Conservation (phyloP, 2,888 invertebrate genomes). For the Watsonalla binaria region DNA sequence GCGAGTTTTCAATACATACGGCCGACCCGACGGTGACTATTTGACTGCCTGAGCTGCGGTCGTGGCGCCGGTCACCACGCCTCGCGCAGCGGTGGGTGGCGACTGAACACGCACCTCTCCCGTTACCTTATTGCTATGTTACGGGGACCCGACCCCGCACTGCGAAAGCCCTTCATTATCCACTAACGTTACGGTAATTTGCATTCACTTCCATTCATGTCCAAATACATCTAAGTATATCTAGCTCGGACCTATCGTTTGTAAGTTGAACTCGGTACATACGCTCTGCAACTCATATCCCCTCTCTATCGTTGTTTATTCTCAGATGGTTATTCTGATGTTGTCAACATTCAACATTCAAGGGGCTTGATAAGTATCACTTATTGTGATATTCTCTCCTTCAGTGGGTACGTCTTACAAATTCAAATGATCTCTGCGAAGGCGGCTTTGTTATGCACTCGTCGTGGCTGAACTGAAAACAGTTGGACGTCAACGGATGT, state of each 20-base stretch:
- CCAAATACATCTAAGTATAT: constrained; percentile 7
- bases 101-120: constrained; percentile 70
- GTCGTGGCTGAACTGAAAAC: constrained; percentile 63
- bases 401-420: constrained; percentile 37
- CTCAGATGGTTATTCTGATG: not conserved
- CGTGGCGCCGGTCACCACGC: constrained; percentile 60
- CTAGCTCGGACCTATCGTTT: constrained; percentile 3
- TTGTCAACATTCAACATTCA: not conserved
- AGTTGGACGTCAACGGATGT: constrained; percentile 65
- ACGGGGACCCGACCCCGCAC: constrained; percentile 68
- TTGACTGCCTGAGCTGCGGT: constrained; percentile 62
- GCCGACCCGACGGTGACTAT: constrained; percentile 67
- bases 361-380: constrained; percentile 18
- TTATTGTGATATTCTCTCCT: constrained; percentile 41
- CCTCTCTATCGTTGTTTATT: constrained; percentile 7
- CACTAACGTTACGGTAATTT: constrained; percentile 37
- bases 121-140: constrained; percentile 75
- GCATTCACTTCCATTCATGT: constrained; percentile 30
- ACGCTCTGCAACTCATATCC: constrained; percentile 7
- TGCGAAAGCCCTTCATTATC: constrained; percentile 55
- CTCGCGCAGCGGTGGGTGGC: constrained; percentile 72
- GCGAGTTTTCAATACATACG: constrained; percentile 57
- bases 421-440: constrained; percentile 44
- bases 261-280: not conserved
- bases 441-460: constrained; percentile 52